Percentiles rank a stretch among this genome's conserved stretches.
Conservation (phyloP, 1,140 invertebrate species). For the Aphelinus atriplicis region DNA sequence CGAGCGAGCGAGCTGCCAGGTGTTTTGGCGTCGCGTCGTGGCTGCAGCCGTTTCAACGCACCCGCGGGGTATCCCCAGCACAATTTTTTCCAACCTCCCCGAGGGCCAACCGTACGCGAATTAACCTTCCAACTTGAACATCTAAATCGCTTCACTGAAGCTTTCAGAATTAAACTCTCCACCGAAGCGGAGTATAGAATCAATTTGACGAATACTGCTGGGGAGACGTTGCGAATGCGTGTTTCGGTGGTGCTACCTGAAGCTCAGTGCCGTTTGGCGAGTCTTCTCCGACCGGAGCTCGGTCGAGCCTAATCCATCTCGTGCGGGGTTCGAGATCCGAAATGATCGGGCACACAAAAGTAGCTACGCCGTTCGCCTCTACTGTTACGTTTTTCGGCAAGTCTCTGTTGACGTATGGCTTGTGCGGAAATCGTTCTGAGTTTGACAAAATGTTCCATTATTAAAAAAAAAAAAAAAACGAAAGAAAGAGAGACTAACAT, state of each 20-base stretch:
- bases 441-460: slow-evolving; percentile 4
- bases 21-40: not conserved
- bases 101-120: too few relatives aligned
- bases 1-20: not conserved
- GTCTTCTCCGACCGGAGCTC: slow-evolving; percentile 65
- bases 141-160: too few relatives aligned
- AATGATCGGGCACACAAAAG: slow-evolving; percentile 77
- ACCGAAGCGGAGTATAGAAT: too few relatives aligned
- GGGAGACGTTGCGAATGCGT: too few relatives aligned
- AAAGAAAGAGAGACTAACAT: too few relatives aligned
- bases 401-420: slow-evolving; percentile 81
- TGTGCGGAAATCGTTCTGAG: slow-evolving; percentile 78
- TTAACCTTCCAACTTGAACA: too few relatives aligned
- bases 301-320: slow-evolving; percentile 74
- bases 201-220: too few relatives aligned
- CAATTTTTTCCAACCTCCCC: not conserved
- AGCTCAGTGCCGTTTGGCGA: slow-evolving; percentile 68
- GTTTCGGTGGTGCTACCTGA: slow-evolving; percentile 61
- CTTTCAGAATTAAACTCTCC: too few relatives aligned
- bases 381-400: slow-evolving; percentile 83
- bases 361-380: slow-evolving; percentile 74
- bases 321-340: slow-evolving; percentile 81
- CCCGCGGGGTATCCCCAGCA: slow-evolving; percentile 33
- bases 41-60: too few relatives aligned
- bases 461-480: too few relatives aligned